phyloP scores from a whole-genome alignment of 92 coral and sea anemone genomes.

The Palythoa grandiflora region DNA sequence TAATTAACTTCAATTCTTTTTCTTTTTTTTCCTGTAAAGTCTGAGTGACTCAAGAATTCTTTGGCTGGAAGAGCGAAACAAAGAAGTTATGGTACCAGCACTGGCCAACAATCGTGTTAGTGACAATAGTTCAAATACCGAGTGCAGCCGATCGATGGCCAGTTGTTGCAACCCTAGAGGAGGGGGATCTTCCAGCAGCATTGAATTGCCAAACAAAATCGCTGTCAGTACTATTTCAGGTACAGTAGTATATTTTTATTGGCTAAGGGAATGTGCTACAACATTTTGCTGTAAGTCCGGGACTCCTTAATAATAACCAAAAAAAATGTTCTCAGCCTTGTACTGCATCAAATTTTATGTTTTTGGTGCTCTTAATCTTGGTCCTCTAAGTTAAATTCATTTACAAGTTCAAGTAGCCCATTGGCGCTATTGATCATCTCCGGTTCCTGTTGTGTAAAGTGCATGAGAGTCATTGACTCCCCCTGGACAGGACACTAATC shows the following conservation, averaged over 20 bases:
- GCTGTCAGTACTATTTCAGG: slow-evolving; percentile 78
- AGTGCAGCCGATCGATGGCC: slow-evolving; percentile 66
- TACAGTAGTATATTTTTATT: background rate
- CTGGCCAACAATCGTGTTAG: slow-evolving; percentile 81
- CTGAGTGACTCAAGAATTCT: slow-evolving; percentile 73
- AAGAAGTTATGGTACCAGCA: slow-evolving; percentile 56
- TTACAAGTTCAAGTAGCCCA: too few relatives aligned
- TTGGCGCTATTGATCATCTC: too few relatives aligned
- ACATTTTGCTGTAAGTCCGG: too few relatives aligned
- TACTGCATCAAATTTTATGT: too few relatives aligned
- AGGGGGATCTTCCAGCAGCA: slow-evolving; percentile 64
- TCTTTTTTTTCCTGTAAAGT: slow-evolving; percentile 39
- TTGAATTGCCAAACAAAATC: slow-evolving; percentile 82
- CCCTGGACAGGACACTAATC: too few relatives aligned
- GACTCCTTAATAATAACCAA: too few relatives aligned
- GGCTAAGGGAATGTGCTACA: background rate
- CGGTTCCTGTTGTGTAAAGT: too few relatives aligned
- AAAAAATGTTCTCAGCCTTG: too few relatives aligned
- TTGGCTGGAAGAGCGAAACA: slow-evolving; percentile 83
- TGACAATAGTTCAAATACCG: slow-evolving; percentile 73
- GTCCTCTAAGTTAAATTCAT: too few relatives aligned
- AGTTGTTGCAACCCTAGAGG: slow-evolving; percentile 80
- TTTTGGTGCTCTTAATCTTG: too few relatives aligned
- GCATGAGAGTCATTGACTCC: too few relatives aligned
- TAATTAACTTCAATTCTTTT: background rate